Base-by-base conservation (phyloP, 2,113 vertebrate genomes). In the Nyctereutes procyonoides region DNA sequence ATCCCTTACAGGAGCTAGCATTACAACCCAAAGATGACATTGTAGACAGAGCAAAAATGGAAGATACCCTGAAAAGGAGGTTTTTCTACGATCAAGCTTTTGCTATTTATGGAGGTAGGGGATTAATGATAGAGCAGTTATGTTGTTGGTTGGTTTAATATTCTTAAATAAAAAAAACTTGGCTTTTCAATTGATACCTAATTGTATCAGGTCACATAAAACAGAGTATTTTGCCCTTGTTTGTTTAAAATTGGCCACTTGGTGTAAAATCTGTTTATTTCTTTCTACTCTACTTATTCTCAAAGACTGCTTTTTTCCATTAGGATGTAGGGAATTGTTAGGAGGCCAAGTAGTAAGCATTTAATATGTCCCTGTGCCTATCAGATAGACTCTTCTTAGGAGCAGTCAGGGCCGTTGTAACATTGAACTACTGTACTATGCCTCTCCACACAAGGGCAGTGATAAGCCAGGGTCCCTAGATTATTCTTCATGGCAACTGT, bases 1-100 rank as follows among this genome's bases (percentile, higher is more conserved):
- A 53, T 58, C 48, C 60, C 51, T 69, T 65, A 2, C 95, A 99
- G 99, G 99, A 99, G 96, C 98, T 99, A 98, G 96, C 99, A 32
- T 97, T 99, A 81, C 99, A 99, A 98, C 99, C 99, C 98, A 99
- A 99, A 99, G 99, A 99, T 99, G 99, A 99, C 96, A 98, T 99
- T 0, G 99, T 99, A 77, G 99, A 99, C 99, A 98, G 99, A 98
- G 97, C 98, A 87, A 99, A 99, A 98, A 99, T 99, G 99, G 99
- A 99, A 97, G 99, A 99, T 80, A 99, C 99, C 3, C 98, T 99
- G 62, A 99, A 99, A 97, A 99, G 99, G 96, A 99, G 99, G 35
- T 99, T 99, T 98, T 99, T 99, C 98, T 99, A 99, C 0, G 99
- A 99, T 93, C 99, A 99, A 98, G 99, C 99, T 20, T 99, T 99